Evolutionary conservation across 2,113 vertebrate species (phyloP), one percentile per base, ranked within the genome.

Genomic region (Collichthys lucidus): DNA sequence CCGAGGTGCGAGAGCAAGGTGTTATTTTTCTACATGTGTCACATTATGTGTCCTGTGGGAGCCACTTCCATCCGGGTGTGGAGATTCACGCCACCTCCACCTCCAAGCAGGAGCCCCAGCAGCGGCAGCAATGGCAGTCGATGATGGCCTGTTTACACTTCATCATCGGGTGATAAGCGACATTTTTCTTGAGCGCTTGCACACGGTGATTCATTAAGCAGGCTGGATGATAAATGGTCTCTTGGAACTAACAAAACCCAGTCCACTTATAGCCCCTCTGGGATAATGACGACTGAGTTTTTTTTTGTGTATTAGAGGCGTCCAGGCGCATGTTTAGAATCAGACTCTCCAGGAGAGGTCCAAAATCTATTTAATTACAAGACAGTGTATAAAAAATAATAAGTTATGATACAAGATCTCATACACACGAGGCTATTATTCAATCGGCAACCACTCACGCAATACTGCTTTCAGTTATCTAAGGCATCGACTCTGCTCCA

Each of bases 101-200:
- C 22, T 9, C 72, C 52, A 40, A 40, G 35, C 35, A 40, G 35
- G 1, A 40, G 35, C 7, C 35, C 35, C 35, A 40, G 8, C 35
- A 9, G 35, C 35, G 56, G 63, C 82, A 44, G 73, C 85, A 91
- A 91, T 89, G 62, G 78, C 74, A 75, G 77, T 87, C 93, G 73
- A 95, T 95, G 85, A 96, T 94, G 88, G 92, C 61, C 89, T 93
- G 74, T 94, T 94, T 94, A 89, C 87, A 89, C 88, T 91, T 89
- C 91, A 94, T 96, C 89, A 95, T 85, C 4, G 88, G 88, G 93
- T 91, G 94, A 93, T 95, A 94, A 94, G 91, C 83, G 91, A 82
- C 77, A 76, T 90, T 90, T 83, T 93, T 90, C 85, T 91, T 81
- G 55, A 61, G 84, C 82, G 72, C 81, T 40, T 82, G 69, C 68